Percentiles rank a stretch among this genome's conserved stretches.
phyloP scores from a whole-genome alignment of 2,888 invertebrate genomes.

The Oscheius sp. region DNA sequence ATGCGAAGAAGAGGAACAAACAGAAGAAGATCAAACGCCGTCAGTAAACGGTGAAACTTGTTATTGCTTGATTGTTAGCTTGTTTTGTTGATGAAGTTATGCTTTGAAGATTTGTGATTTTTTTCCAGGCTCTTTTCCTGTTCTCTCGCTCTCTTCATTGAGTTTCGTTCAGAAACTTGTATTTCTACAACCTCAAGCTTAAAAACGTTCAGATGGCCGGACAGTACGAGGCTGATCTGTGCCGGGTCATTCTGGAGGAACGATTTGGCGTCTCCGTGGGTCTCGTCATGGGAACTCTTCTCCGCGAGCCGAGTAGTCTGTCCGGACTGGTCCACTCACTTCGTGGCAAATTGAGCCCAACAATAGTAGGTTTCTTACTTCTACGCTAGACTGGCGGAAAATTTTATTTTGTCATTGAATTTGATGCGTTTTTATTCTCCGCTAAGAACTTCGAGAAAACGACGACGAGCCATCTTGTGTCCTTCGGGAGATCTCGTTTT shows the following conservation, averaged over 20 bases:
- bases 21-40: conserved; percentile 31
- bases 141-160: neutral
- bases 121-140: neutral
- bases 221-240: conserved; percentile 59
- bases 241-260: conserved; percentile 62
- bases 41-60: conserved; percentile 16
- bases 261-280: conserved; percentile 60
- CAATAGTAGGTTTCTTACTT: conserved; percentile 36
- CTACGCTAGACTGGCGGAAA: no score
- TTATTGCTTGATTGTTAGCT: conserved; percentile 29
- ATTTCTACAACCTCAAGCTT: neutral
- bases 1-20: conserved; percentile 32
- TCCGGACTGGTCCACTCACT: conserved; percentile 9
- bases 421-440: neutral
- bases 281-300: conserved; percentile 7
- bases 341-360: conserved; percentile 12
- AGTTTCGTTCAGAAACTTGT: neutral
- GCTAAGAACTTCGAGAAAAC: neutral
- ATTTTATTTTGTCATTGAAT: neutral
- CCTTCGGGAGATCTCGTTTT: no score
- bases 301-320: conserved; percentile 33
- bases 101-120: neutral
- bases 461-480: neutral
- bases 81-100: conserved; percentile 6
- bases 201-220: conserved; percentile 37